Evolutionary conservation across 2,888 invertebrate genomes (phyloP).

Genomic region (Netelia virgata): DNA sequence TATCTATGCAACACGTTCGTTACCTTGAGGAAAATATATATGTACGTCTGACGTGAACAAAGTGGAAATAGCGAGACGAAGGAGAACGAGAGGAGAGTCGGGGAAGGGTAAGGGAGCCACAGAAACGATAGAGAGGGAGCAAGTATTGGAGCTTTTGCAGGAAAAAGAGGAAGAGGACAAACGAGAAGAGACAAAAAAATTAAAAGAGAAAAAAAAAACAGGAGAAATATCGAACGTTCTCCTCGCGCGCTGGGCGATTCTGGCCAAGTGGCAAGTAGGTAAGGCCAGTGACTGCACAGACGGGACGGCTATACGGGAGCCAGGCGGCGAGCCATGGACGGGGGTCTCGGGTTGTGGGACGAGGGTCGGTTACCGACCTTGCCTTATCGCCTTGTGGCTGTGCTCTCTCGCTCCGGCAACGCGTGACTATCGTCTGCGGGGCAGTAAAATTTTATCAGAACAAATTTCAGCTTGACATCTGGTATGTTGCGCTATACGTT

Average conservation of each 20-base stretch:
- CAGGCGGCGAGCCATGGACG: conserved; percentile 8
- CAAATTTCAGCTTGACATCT: conserved; percentile 73
- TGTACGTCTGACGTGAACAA: conserved; percentile 41
- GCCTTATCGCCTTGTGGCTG: conserved; percentile 72
- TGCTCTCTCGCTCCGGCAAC: conserved; percentile 65
- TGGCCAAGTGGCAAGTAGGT: conserved; percentile 60
- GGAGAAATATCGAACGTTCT: conserved; percentile 44
- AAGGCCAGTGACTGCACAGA: conserved; percentile 67
- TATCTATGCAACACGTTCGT: conserved; percentile 27
- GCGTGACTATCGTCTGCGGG: conserved; percentile 74
- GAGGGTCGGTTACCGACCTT: conserved; percentile 77
- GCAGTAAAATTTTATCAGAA: conserved; percentile 76
- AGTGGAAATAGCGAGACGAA: conserved; percentile 34
- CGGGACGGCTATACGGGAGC: conserved; percentile 40
- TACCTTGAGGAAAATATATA: conserved; percentile 50
- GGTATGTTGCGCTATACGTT: conserved; percentile 60
- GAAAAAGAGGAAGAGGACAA: too few relatives aligned
- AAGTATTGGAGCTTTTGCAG: too few relatives aligned
- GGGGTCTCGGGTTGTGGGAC: conserved; percentile 58
- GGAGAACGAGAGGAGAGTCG: conserved; percentile 16
- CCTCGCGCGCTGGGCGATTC: conserved; percentile 51
- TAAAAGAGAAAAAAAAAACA: conserved; percentile 42
- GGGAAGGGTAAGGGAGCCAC: conserved; percentile 7
- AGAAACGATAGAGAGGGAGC: too few relatives aligned
- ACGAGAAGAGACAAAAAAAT: conserved; percentile 43